phyloP scores from a whole-genome alignment of 2,888 invertebrate genomes.

The Sarcophaga rosellei region DNA sequence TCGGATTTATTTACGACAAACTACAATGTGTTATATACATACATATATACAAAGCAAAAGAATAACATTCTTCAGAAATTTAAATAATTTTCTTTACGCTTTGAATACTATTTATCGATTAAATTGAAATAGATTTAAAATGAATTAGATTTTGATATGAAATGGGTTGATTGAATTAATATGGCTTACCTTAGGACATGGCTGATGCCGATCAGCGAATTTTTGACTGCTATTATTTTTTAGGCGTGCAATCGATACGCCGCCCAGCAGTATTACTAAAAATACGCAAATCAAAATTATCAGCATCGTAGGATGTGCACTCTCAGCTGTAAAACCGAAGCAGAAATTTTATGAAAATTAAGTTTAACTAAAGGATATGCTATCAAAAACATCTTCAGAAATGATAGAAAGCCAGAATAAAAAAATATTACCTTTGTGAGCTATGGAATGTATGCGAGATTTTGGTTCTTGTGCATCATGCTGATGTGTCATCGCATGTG shows the following conservation, averaged over 20 bases:
- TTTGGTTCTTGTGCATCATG: conserved; percentile 80
- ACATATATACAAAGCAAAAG: too few relatives aligned
- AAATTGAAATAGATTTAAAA: too few relatives aligned
- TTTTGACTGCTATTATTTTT: conserved; percentile 78
- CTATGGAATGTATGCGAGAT: conserved; percentile 76
- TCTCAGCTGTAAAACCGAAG: conserved; percentile 75
- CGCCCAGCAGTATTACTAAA: conserved; percentile 79
- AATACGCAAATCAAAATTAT: conserved; percentile 80
- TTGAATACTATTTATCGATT: too few relatives aligned
- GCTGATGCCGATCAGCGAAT: conserved; percentile 78
- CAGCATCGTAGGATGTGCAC: conserved; percentile 80
- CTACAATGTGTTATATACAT: too few relatives aligned
- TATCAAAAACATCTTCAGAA: not conserved
- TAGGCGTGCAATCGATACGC: conserved; percentile 80
- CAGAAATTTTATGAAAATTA: not conserved
- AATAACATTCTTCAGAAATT: too few relatives aligned
- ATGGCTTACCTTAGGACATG: conserved; percentile 78
- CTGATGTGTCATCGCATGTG: conserved; percentile 80
- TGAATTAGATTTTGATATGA: too few relatives aligned
- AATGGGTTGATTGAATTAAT: not conserved
- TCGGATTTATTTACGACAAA: too few relatives aligned
- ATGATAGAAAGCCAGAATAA: not conserved
- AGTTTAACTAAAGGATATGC: not conserved
- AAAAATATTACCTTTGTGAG: conserved; percentile 75
- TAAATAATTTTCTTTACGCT: too few relatives aligned